A percentile compares a stretch with the other conserved stretches of the same genome.
Conservation (phyloP, 2,113 vertebrate genomes). For the Oreochromis aureus region DNA sequence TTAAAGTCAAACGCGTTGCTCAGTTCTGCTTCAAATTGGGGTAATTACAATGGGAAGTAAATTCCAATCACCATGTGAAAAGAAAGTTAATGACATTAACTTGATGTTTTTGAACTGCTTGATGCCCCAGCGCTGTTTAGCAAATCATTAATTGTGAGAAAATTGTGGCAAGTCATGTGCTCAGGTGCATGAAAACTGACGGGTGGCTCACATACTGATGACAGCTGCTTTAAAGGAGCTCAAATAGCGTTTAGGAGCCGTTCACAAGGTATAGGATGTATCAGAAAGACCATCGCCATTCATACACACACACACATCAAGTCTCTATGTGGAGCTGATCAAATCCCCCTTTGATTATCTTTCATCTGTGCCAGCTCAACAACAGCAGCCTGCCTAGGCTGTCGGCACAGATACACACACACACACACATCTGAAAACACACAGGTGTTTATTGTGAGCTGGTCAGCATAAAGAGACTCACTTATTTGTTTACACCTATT, state of each 20-base stretch:
- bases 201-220: neutral
- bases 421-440: neutral
- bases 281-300: neutral
- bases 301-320: neutral
- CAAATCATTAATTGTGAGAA: slow-evolving; percentile 32
- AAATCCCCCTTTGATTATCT: slow-evolving; percentile 64
- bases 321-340: slow-evolving; percentile 38
- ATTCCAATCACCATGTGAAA: slow-evolving; percentile 27
- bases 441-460: neutral
- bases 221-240: neutral
- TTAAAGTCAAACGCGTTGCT: slow-evolving; percentile 15
- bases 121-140: neutral
- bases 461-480: neutral
- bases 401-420: neutral
- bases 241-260: neutral
- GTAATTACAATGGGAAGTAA: slow-evolving; percentile 26
- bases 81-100: slow-evolving; percentile 32
- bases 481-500: neutral
- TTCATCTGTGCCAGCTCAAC: slow-evolving; percentile 52
- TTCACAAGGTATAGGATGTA: neutral
- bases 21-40: slow-evolving; percentile 20
- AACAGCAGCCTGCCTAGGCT: slow-evolving; percentile 22
- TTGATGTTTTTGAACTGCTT: neutral
- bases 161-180: slow-evolving; percentile 8
- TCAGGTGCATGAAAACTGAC: slow-evolving; percentile 4